Conservation (phyloP, 2,888 invertebrate species). For the Podabrus alpinus region DNA sequence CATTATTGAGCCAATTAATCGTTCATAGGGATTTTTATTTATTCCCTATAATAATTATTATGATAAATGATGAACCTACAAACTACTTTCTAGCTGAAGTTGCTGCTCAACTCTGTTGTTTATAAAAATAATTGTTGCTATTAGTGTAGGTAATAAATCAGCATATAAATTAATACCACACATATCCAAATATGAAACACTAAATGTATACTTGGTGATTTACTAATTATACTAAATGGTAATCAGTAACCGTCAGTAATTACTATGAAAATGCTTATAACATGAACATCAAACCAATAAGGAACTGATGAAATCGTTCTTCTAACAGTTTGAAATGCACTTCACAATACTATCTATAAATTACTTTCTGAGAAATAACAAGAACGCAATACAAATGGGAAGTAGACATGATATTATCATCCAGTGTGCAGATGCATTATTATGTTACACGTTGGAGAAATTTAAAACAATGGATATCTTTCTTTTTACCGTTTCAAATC, state of each 20-base stretch:
- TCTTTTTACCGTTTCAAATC: not conserved
- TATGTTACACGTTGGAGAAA: slow-evolving; percentile 12
- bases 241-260: not conserved
- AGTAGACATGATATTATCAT: slow-evolving; percentile 14
- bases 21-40: not conserved
- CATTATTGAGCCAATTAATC: not conserved
- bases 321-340: not conserved
- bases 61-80: not conserved
- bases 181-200: not conserved
- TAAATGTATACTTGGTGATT: not conserved
- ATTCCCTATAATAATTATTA: too few species aligned
- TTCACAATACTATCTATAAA: slow-evolving; percentile 7
- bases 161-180: not conserved
- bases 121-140: not conserved
- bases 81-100: not conserved
- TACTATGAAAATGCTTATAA: not conserved
- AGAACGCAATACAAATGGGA: slow-evolving; percentile 13
- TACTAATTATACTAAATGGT: not conserved
- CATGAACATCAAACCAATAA: not conserved
- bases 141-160: not conserved
- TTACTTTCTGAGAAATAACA: slow-evolving; percentile 11
- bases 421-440: slow-evolving; percentile 7
- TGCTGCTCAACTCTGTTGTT: not conserved
- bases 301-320: not conserved
- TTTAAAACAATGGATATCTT: slow-evolving; percentile 10